phyloP scores from a whole-genome alignment of 2,113 vertebrate species.

The Aythya baeri region DNA sequence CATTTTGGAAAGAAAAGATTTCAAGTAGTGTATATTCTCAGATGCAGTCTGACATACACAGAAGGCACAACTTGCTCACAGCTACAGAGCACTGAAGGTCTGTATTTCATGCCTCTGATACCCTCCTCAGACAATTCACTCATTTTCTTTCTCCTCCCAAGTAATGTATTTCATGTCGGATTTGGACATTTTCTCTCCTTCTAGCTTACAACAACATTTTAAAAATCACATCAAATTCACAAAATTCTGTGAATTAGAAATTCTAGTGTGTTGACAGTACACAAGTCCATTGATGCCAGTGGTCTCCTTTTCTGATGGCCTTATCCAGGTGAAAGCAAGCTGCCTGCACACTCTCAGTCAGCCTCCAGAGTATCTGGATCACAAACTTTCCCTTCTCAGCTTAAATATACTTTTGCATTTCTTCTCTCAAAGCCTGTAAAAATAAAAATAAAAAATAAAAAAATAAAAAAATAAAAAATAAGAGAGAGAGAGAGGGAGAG shows the following conservation, averaged over 20 bases:
- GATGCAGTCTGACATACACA: neutral
- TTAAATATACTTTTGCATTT: neutral
- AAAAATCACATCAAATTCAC: neutral
- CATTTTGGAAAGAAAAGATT: neutral
- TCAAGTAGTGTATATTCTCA: neutral
- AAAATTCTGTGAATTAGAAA: conserved; percentile 29
- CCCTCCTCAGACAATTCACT: neutral
- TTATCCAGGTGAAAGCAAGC: neutral
- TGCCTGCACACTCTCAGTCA: neutral
- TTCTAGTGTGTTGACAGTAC: neutral
- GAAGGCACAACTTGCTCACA: neutral
- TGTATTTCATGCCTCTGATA: conserved; percentile 8
- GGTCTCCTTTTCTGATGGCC: neutral
- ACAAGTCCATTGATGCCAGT: neutral
- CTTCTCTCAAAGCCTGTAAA: neutral
- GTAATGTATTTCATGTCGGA: neutral
- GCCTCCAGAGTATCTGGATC: neutral
- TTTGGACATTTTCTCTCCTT: neutral
- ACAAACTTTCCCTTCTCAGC: neutral
- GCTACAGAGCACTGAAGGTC: neutral
- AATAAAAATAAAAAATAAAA: neutral
- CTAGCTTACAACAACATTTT: neutral
- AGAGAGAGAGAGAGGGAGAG: too few species aligned
- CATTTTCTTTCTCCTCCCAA: conserved; percentile 7
- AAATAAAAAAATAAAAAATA: too few species aligned